These are phyloP conservation scores for Sweltsa coloradensis DNA, from an alignment of 1,140 invertebrate genomes.

Conservation along the genomic window DNA sequence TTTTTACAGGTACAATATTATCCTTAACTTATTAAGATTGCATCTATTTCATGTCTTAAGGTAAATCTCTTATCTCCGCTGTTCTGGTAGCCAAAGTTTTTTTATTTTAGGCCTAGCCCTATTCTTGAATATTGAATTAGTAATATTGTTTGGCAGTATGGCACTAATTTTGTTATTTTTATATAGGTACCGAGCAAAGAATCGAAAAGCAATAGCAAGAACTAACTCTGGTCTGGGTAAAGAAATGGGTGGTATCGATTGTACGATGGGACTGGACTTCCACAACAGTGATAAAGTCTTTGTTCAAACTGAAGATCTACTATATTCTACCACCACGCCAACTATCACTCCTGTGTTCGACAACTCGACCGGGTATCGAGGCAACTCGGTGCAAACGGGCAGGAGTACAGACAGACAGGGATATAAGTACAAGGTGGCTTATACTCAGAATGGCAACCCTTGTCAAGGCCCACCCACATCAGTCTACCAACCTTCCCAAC, in stretches of 20 bases:
- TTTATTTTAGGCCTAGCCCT: too few species aligned
- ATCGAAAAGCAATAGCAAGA: slow-evolving; percentile 29
- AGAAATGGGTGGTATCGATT: background rate
- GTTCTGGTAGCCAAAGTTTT: too few species aligned
- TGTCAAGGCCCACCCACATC: background rate
- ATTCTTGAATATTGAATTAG: too few species aligned
- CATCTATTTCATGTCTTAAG: too few species aligned
- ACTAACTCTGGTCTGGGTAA: slow-evolving; percentile 2
- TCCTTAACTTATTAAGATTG: too few species aligned
- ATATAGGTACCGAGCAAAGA: slow-evolving; percentile 40
- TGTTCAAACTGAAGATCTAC: slow-evolving; percentile 14
- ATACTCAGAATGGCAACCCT: slow-evolving; percentile 5
- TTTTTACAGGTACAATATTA: too few species aligned
- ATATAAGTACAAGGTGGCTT: too few species aligned
- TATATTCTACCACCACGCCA: slow-evolving; percentile 14
- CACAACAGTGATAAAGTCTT: slow-evolving; percentile 13
- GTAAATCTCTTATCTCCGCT: too few species aligned
- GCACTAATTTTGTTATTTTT: slow-evolving; percentile 11
- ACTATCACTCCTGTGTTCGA: slow-evolving; percentile 15
- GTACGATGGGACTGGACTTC: slow-evolving; percentile 7
- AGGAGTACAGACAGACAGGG: background rate
- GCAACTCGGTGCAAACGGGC: too few species aligned
- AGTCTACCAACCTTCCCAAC: slow-evolving; percentile 18
- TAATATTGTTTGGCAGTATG: too few species aligned
- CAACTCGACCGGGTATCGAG: background rate